A percentile compares a stretch with the other conserved stretches of the same genome.
These are phyloP conservation scores for Hirundo rustica DNA, from an alignment of 2,797 vertebrate species.

Conservation along the genomic window DNA sequence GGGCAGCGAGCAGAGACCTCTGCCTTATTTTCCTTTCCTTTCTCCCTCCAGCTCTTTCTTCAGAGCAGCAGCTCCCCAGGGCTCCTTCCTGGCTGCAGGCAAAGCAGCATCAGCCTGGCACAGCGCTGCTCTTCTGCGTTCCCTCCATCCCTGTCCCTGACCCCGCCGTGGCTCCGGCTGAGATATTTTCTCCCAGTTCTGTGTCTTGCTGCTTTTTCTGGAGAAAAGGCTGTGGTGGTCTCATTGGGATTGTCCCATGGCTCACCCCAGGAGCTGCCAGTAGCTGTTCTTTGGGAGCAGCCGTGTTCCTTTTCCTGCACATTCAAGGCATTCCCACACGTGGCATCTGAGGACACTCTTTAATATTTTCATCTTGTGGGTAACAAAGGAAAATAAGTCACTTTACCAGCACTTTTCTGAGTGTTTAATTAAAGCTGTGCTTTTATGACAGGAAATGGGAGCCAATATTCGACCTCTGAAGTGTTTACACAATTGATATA, in stretches of 20 bases:
- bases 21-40: neutral
- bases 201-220: accelerated
- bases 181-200: neutral
- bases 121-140: neutral
- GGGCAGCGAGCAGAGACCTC: neutral
- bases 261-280: neutral
- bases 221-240: neutral
- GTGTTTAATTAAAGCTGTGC: neutral
- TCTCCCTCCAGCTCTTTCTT: neutral
- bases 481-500: neutral
- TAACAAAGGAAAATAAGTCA: neutral
- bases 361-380: neutral
- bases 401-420: neutral
- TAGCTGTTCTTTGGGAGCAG: neutral
- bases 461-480: conserved; percentile 4
- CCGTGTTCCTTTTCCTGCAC: neutral
- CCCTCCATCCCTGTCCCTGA: neutral
- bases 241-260: neutral
- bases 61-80: neutral
- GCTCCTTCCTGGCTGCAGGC: neutral
- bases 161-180: neutral
- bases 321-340: neutral
- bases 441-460: conserved; percentile 17
- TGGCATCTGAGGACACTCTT: neutral
- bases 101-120: neutral